Conservation (phyloP, 1,140 invertebrate species). For the Eupristina koningsbergeri region DNA sequence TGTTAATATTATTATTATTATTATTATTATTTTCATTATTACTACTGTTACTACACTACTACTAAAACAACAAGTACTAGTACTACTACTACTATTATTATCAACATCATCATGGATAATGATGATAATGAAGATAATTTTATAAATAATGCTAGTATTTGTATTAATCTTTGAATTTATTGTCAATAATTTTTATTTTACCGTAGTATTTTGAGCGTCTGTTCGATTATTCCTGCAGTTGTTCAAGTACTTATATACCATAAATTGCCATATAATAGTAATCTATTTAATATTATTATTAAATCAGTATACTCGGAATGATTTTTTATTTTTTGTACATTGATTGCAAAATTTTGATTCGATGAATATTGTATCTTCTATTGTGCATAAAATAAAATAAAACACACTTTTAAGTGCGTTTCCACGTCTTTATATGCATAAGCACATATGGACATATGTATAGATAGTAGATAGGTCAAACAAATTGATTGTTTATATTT, state of each 20-base stretch:
- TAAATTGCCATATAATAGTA: constrained; percentile 48
- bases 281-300: constrained; percentile 63
- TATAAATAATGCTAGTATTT: not conserved
- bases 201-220: constrained; percentile 45
- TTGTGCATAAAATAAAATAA: constrained; percentile 42
- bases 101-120: too few species aligned
- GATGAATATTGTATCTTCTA: constrained; percentile 56
- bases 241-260: constrained; percentile 40
- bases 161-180: constrained; percentile 53
- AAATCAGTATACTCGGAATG: constrained; percentile 55
- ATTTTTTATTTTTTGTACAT: constrained; percentile 60
- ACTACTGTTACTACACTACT: too few species aligned
- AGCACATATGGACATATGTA: constrained; percentile 70
- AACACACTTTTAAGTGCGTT: constrained; percentile 34
- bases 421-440: constrained; percentile 65
- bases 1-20: constrained; percentile 25
- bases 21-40: too few species aligned
- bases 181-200: constrained; percentile 51
- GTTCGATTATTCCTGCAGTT: constrained; percentile 42
- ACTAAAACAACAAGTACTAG: not conserved
- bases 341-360: constrained; percentile 64
- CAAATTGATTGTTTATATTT: constrained; percentile 73
- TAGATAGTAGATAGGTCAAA: constrained; percentile 73
- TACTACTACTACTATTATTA: constrained; percentile 34
- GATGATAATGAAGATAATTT: too few species aligned